Evolutionary conservation across 2,113 vertebrate species (phyloP).

Genomic region (Hypocryptadius cinnamomeus): DNA sequence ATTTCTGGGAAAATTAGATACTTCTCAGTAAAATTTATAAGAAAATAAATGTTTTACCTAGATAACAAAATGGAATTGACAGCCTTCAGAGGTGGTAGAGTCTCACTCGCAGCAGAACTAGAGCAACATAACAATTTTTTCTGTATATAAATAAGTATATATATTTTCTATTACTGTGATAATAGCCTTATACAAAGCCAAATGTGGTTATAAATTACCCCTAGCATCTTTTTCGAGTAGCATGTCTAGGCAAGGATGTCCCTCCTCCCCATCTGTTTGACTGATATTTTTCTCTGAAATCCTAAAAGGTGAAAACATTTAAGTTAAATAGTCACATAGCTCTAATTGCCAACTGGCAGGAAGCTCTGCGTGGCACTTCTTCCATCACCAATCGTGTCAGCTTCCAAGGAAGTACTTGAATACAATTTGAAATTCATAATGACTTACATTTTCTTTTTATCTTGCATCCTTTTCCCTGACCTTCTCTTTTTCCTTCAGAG

Average conservation of each 20-base stretch:
- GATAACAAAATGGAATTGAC: background rate
- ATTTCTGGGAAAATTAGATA: constrained; percentile 6
- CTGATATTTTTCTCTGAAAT: constrained; percentile 5
- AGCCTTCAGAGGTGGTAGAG: background rate
- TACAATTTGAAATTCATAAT: background rate
- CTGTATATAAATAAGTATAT: background rate
- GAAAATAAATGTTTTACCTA: background rate
- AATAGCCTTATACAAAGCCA: constrained; percentile 23
- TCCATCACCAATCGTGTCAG: background rate
- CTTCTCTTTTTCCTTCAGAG: background rate
- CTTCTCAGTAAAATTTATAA: background rate
- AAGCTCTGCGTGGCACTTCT: background rate
- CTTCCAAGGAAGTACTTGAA: background rate
- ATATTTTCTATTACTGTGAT: background rate
- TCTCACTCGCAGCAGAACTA: background rate
- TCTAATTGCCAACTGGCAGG: background rate
- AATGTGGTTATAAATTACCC: constrained; percentile 42
- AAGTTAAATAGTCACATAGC: background rate
- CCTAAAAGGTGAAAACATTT: constrained; percentile 8
- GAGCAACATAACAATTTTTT: background rate
- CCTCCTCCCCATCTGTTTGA: constrained; percentile 18
- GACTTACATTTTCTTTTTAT: background rate
- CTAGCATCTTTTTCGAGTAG: background rate
- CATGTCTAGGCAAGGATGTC: background rate
- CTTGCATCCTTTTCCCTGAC: background rate